Conservation (phyloP, 1,140 invertebrate genomes). For the Brachionus koreanus region DNA sequence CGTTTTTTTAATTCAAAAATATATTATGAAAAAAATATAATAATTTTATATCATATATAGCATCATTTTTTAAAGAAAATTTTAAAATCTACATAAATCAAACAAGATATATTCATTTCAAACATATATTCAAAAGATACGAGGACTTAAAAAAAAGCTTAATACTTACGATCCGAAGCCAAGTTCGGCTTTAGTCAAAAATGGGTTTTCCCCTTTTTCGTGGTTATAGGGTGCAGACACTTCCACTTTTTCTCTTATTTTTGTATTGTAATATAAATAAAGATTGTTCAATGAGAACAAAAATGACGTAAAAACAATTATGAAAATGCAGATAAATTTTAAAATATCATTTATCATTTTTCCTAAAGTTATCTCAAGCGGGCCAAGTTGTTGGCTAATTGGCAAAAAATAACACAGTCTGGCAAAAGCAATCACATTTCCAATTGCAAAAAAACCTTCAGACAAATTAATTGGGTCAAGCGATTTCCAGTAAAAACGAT, state of each 20-base stretch:
- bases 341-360: constrained; percentile 57
- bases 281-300: constrained; percentile 58
- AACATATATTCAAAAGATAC: too few species aligned
- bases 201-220: constrained; percentile 12
- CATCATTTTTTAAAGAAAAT: too few species aligned
- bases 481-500: constrained; percentile 51
- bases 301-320: constrained; percentile 55
- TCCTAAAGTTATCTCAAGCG: constrained; percentile 58
- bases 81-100: too few species aligned
- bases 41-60: too few species aligned
- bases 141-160: neutral
- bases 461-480: constrained; percentile 51
- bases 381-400: constrained; percentile 58
- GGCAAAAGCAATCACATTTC: constrained; percentile 56
- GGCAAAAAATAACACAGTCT: constrained; percentile 58
- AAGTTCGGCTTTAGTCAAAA: constrained; percentile 18
- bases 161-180: constrained; percentile 5
- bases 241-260: constrained; percentile 54
- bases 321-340: constrained; percentile 50
- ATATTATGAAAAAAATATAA: too few species aligned
- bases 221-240: constrained; percentile 46
- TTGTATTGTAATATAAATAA: constrained; percentile 58
- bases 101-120: too few species aligned
- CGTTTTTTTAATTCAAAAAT: too few species aligned
- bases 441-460: constrained; percentile 52